Evolutionary conservation across 2,888 invertebrate genomes (phyloP), one percentile per base, ranked within the genome.

Genomic region (Leucania comma): DNA sequence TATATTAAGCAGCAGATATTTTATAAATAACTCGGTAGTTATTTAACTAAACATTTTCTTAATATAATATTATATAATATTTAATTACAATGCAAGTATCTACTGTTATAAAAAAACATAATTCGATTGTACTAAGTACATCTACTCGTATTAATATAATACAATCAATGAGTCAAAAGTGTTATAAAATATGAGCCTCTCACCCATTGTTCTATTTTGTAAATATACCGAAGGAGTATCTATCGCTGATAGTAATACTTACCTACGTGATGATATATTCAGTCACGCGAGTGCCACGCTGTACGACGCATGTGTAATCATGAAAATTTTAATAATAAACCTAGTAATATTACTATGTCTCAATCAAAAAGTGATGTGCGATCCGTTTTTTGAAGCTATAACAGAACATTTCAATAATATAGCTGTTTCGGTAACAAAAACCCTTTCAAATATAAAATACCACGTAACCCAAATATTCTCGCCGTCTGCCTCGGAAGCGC

Each of bases 351-450:
- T 85, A 76, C 58, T 75, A 66, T 78, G 73, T 65, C 62, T 81
- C 61, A 85, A 83, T 65, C 75, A 84, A 70, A 73, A 71, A 75
- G 88, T 87, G 3, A 76, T 77, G 35, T 86, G 90, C 74, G 38
- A 56, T 4, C 79, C 83, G 9, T 48, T 90, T n/a, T 69, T 88
- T 8, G 83, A 88, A 20, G 72, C 60, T 9, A 10, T 92, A 38
- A 22, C 75, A 12, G 46, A 58, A 9, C 90, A 87, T 84, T 68
- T 90, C 29, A 81, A 68, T 62, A 81, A 87, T n/a, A 64, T 91
- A 4, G 83, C 82, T 17, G 58, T 61, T 6, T 57, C 81, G 3
- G 24, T 92, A 26, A 14, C 78, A 2, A 65, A 42, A 3, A 82
- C 86, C 1, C 8, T 57, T 73, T 90, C 2, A 81, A 75, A 70